A percentile compares a stretch with the other conserved stretches of the same genome.
These are phyloP conservation scores for Cheilosia grossa DNA, from an alignment of 2,888 invertebrate genomes.

Conservation along the genomic window DNA sequence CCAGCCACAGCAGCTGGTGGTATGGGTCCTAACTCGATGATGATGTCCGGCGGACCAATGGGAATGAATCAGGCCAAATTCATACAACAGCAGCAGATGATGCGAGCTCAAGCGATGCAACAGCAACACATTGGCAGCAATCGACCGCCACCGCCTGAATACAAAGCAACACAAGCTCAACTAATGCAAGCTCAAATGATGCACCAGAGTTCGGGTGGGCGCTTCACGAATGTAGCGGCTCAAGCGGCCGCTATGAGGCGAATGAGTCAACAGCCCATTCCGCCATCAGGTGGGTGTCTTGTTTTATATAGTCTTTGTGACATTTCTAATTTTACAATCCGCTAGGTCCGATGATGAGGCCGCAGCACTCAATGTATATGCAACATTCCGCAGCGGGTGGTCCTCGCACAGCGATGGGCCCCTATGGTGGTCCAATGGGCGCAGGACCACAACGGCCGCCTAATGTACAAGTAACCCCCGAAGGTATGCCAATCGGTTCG, in stretches of 20 bases:
- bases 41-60: conserved; percentile 78
- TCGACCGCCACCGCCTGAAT: conserved; percentile 93
- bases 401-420: conserved; percentile 79
- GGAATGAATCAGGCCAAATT: conserved; percentile 86
- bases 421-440: conserved; percentile 81
- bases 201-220: conserved; percentile 84
- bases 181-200: conserved; percentile 85
- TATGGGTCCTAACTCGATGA: conserved; percentile 76
- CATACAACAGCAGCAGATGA: conserved; percentile 88
- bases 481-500: conserved; percentile 84
- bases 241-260: conserved; percentile 85
- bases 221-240: conserved; percentile 84
- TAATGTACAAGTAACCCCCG: conserved; percentile 85
- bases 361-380: conserved; percentile 86
- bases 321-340: conserved; percentile 34
- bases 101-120: conserved; percentile 79
- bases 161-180: conserved; percentile 86
- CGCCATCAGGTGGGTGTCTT: conserved; percentile 86
- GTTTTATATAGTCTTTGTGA: not conserved
- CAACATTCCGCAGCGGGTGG: conserved; percentile 82
- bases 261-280: conserved; percentile 89
- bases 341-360: conserved; percentile 88
- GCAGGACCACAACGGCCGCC: conserved; percentile 85
- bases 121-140: conserved; percentile 85
- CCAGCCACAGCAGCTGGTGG: conserved; percentile 76